Conservation (phyloP, 2,888 invertebrate species). For the Brenthis ino region DNA sequence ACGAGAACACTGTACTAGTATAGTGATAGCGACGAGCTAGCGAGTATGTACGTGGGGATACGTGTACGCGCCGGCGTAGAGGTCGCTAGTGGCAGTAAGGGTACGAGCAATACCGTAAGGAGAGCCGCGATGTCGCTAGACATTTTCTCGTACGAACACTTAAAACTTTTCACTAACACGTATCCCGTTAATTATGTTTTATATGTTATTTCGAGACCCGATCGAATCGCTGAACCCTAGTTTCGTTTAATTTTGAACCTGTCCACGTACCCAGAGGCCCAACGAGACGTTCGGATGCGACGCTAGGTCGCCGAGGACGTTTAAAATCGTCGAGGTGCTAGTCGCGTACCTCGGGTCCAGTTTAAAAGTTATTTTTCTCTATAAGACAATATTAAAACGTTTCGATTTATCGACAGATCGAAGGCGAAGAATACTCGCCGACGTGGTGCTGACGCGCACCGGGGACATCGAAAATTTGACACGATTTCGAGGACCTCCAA, state of each 20-base stretch:
- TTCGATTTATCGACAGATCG: constrained; percentile 4
- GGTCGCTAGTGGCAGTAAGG: constrained; percentile 26
- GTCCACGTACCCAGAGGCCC: no score
- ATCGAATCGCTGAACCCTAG: no score
- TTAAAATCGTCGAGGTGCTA: constrained; percentile 15
- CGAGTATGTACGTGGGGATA: no score
- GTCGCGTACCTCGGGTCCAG: constrained; percentile 21
- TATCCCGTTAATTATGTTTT: constrained; percentile 20
- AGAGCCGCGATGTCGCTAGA: constrained; percentile 36
- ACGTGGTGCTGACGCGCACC: no score
- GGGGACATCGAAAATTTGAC: no score
- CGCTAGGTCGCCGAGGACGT: not conserved
- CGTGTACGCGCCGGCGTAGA: not conserved
- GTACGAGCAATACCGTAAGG: constrained; percentile 32
- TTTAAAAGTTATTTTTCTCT: constrained; percentile 30
- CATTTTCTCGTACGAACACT: constrained; percentile 38
- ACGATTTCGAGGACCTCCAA: no score
- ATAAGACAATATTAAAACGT: constrained; percentile 1
- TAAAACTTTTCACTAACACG: constrained; percentile 39
- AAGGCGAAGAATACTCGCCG: constrained; percentile 13
- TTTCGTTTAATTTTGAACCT: no score
- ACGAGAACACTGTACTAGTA: no score
- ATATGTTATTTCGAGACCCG: not conserved
- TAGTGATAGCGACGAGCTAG: no score
- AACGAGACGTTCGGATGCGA: not conserved